These are phyloP conservation scores for Acanthurus tractus DNA, from an alignment of 2,797 vertebrate genomes.

Conservation along the genomic window DNA sequence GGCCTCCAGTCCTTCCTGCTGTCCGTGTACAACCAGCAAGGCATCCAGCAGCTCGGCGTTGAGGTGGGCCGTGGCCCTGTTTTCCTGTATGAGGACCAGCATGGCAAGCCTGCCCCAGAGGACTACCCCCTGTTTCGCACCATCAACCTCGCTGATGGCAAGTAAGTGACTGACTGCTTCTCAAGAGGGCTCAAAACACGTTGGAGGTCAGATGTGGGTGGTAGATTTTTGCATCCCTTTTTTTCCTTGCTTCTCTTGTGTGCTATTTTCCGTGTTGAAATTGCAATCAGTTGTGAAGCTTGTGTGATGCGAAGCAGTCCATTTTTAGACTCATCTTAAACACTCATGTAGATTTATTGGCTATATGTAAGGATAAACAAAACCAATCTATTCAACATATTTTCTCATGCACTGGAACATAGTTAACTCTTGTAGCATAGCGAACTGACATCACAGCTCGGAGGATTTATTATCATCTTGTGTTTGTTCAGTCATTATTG, in stretches of 20 bases:
- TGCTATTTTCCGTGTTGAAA: background rate
- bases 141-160: slow-evolving; percentile 95
- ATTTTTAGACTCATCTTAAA: no score
- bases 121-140: slow-evolving; percentile 95
- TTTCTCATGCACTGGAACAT: slow-evolving; percentile 52
- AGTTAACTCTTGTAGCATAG: slow-evolving; percentile 24
- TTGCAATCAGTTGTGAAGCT: slow-evolving; percentile 6
- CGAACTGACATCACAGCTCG: slow-evolving; percentile 37
- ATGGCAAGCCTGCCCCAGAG: slow-evolving; percentile 94
- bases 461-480: slow-evolving; percentile 59
- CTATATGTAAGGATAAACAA: slow-evolving; percentile 36
- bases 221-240: slow-evolving; percentile 17
- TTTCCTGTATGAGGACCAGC: slow-evolving; percentile 96
- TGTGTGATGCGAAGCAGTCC: slow-evolving; percentile 22
- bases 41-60: slow-evolving; percentile 95
- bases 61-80: slow-evolving; percentile 95
- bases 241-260: background rate
- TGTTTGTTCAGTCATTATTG: slow-evolving; percentile 62
- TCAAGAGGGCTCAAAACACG: slow-evolving; percentile 9
- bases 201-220: slow-evolving; percentile 32
- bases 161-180: slow-evolving; percentile 87
- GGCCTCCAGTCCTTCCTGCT: slow-evolving; percentile 95
- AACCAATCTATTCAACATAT: slow-evolving; percentile 37
- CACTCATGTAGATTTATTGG: slow-evolving; percentile 34
- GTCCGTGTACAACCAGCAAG: slow-evolving; percentile 94